These are phyloP conservation scores for Chironomus riparius DNA, from an alignment of 2,888 invertebrate species.

Conservation along the genomic window DNA sequence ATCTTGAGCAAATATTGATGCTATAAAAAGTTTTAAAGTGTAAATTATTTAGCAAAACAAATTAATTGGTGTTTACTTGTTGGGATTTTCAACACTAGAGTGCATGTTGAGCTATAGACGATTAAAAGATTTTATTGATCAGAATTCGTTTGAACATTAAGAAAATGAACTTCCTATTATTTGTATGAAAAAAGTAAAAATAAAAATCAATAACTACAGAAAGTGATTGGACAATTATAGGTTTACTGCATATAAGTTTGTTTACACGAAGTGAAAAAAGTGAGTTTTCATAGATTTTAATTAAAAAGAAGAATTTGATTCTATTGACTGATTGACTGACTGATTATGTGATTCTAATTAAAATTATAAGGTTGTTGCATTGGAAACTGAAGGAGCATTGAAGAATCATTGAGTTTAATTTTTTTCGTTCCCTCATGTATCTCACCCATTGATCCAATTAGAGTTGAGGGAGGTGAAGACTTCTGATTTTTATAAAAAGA, in stretches of 20 bases:
- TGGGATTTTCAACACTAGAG: neutral
- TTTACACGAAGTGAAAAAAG: neutral
- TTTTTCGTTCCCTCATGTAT: neutral
- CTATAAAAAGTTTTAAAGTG: neutral
- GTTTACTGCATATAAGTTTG: neutral
- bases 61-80: neutral
- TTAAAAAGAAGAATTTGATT: neutral
- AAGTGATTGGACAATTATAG: neutral
- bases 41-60: too few relatives aligned
- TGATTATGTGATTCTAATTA: neutral
- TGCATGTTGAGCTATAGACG: too few relatives aligned
- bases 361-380: neutral
- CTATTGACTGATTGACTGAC: neutral
- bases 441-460: constrained; percentile 18
- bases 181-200: neutral
- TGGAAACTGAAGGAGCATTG: constrained; percentile 2
- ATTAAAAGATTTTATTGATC: too few relatives aligned
- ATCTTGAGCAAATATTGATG: neutral
- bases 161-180: neutral
- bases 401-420: constrained; percentile 17
- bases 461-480: neutral
- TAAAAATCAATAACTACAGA: neutral
- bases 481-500: too few relatives aligned
- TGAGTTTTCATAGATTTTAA: constrained; percentile 15
- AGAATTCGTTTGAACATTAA: too few relatives aligned